Evolutionary conservation across 1,140 invertebrate genomes (phyloP).

Genomic region (Samia ricini): DNA sequence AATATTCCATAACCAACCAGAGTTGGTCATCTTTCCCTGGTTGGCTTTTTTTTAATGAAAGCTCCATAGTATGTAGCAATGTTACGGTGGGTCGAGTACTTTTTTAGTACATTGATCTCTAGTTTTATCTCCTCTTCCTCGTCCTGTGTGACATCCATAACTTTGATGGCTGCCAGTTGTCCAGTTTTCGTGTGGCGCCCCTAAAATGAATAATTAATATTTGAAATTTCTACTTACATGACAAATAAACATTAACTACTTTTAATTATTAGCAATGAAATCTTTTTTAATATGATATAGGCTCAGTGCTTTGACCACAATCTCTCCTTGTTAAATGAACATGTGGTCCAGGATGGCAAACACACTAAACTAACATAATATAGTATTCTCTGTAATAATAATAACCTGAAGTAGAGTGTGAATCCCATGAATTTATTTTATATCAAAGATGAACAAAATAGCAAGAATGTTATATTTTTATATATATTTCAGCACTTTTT

Average conservation of each 20-base stretch:
- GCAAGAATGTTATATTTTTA: too few relatives aligned
- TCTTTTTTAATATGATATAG: too few relatives aligned
- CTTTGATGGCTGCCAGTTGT: slow-evolving; percentile 99
- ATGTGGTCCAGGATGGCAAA: too few relatives aligned
- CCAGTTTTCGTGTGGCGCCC: slow-evolving; percentile 99
- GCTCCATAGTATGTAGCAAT: slow-evolving; percentile 99
- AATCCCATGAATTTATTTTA: too few relatives aligned
- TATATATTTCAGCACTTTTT: too few relatives aligned
- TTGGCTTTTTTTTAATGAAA: slow-evolving; percentile 99
- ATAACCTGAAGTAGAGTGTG: too few relatives aligned
- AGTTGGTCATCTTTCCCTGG: slow-evolving; percentile 99
- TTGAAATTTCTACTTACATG: not conserved
- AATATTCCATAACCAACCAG: slow-evolving; percentile 99
- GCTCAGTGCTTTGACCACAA: too few relatives aligned
- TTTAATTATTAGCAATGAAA: not conserved
- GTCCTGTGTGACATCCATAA: slow-evolving; percentile 99
- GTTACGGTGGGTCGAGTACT: slow-evolving; percentile 99
- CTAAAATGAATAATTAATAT: slow-evolving; percentile 74
- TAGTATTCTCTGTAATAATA: too few relatives aligned
- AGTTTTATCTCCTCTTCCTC: slow-evolving; percentile 99
- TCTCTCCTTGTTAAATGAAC: too few relatives aligned
- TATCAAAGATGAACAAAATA: too few relatives aligned
- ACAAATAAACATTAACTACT: not conserved
- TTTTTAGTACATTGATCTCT: slow-evolving; percentile 99
- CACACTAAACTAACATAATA: too few relatives aligned